These are phyloP conservation scores for Falco punctatus DNA, from an alignment of 2,113 vertebrate genomes.

Conservation along the genomic window DNA sequence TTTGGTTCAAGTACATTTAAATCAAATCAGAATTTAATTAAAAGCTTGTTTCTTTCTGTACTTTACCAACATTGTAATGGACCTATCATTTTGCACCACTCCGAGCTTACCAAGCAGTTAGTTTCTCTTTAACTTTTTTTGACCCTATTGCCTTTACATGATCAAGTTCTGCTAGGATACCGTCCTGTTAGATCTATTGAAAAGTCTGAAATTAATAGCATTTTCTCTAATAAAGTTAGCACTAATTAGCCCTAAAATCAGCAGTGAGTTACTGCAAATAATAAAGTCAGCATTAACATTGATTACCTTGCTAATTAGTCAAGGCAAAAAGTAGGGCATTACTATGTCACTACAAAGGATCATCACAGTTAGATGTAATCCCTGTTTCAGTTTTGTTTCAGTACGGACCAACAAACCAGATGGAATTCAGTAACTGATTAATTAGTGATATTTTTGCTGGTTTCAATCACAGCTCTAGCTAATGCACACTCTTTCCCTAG, in stretches of 20 bases:
- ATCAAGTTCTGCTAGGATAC: background rate
- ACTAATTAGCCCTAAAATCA: slow-evolving; percentile 54
- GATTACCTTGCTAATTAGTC: slow-evolving; percentile 62
- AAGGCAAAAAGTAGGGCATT: slow-evolving; percentile 30
- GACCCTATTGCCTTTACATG: background rate
- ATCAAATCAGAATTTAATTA: background rate
- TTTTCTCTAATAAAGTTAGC: slow-evolving; percentile 22
- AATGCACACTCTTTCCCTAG: background rate
- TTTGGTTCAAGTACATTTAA: background rate
- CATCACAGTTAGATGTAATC: background rate
- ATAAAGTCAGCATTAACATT: slow-evolving; percentile 60
- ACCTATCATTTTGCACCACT: background rate
- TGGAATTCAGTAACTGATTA: background rate
- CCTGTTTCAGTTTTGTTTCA: background rate
- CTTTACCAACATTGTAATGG: background rate
- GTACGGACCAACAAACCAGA: background rate
- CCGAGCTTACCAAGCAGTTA: background rate
- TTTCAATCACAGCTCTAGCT: background rate
- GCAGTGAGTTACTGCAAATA: slow-evolving; percentile 44
- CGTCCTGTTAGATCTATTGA: background rate
- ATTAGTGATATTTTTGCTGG: background rate
- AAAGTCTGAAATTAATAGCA: slow-evolving; percentile 48
- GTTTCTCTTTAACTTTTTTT: background rate
- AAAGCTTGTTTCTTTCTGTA: background rate
- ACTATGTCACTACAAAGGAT: slow-evolving; percentile 17